Base-by-base conservation (phyloP, 2,113 vertebrate species). In the Sciurus niger region DNA sequence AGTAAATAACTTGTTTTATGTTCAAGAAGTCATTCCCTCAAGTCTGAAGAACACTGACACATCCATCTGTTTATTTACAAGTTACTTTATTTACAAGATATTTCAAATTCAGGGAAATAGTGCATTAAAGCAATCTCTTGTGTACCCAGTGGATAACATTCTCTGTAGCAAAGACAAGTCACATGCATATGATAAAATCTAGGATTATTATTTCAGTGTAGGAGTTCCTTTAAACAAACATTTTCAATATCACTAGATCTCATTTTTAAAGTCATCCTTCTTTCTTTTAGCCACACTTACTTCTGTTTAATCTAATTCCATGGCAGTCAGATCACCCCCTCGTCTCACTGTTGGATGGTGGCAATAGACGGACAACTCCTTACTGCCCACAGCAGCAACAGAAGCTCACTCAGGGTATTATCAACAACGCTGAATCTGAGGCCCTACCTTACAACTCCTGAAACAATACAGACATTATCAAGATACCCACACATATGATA, bases 321-420 rank as follows among this genome's bases (percentile, higher is more conserved):
- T 18, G 2, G 10, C 34, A 11, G 0, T 86, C 17, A 43, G n/a
- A 7, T 1, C 14, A 76, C 9, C 28, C 25, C 12, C 43, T 63
- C 18, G 16, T 24, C 28, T 80, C n/a, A 55, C 13, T 8, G 2
- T 34, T 34, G 1, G n/a, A 34, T 40, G 48, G 12, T 7, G 82
- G 2, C 1, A 12, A 3, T 32, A 25, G 30, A 37, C 18, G 46
- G 14, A 12, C 0, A 18, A 28, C 1, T 73, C 13, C 16, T 84
- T 63, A 10, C 18, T 70, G 22, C 5, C n/a, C 43, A 24, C 60
- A 73, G 6, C 37, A 8, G 7, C 34, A 58, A 60, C 17, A 70
- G 2, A 73, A 63, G 24, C 51, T 70, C 7, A 51, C 11, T 22
- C 43, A 73, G 34, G 37, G 48, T 32, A 20, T 46, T 20, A 9